Evolutionary conservation across 2,113 vertebrate species (phyloP), one percentile per base, ranked within the genome.

Genomic region (Nycticryphes semicollaris): DNA sequence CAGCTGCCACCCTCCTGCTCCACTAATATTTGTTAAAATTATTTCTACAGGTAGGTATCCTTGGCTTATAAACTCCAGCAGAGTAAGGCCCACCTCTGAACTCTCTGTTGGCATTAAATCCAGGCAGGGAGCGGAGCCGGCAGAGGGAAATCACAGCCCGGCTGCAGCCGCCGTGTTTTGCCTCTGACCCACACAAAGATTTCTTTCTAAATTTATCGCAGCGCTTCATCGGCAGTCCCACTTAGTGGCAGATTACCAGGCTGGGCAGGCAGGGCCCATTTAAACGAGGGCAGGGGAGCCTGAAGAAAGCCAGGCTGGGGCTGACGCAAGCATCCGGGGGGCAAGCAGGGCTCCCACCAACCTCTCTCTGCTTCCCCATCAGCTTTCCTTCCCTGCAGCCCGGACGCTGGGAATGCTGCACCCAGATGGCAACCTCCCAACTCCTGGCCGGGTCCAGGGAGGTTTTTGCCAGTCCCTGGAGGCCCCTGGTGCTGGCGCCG

Each of bases 111-210:
- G 43, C 10, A 4, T 3, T 1, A 11, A 69, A 30, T 4, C 31
- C 50, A 11, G 59, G 63, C 37, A 9, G 85, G 4, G 72, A 23
- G 27, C 19, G 2, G 25, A 2, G 88, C 4, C 54, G 22, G 22
- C 19, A 1, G 30, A 2, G 57, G 66, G 62, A 47, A 67, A 45
- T 0, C 27, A 3, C 33, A 10, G 45, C 2, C 16, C 39, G 5
- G 62, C 70, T 16, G 54, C 91, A 14, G 83, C 89, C 59, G 68
- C 93, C 39, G 82, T 31, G 90, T 84, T 94, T 93, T 96, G 74
- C 84, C 89, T 96, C 93, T 94, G 95, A 96, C 88, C 96, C 94
- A 20, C 93, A 96, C 95, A 94, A 91, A 96, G 96, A 95, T 96
- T 93, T 91, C 95, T 95, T 95, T 96, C 96, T 97, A 96, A 89